Base-by-base conservation (phyloP, 2,113 vertebrate species). In the Marcusenius ussheri region DNA sequence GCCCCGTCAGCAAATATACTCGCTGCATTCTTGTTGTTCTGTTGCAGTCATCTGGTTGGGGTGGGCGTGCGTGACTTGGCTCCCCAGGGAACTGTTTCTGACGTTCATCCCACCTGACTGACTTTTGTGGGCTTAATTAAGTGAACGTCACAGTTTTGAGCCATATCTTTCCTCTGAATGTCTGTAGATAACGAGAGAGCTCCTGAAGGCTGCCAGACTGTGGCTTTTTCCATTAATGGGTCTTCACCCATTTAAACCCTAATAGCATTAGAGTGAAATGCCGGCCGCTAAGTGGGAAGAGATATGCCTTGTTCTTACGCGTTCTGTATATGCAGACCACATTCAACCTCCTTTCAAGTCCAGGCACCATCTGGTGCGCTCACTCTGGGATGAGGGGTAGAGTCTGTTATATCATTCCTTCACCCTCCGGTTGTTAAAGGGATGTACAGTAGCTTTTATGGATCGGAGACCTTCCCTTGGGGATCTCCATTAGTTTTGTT, bases 401-500 rank as follows among this genome's bases (percentile, higher is more conserved):
- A 50, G 3, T 39, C n/a, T 87, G 85, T 87, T 87, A 87, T 53
- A 35, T 51, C 85, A 35, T 86, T 27, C 47, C 85, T 87, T 51
- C 49, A 87, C 49, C 83, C 85, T 35, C 50, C 13, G 27, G 85
- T 53, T 39, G 85, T 87, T 53, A 87, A 11, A 51, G 49, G 31
- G 27, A 35, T 53, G 50, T 39, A 39, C 27, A 53, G 85, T 35
- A 53, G 50, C 49, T 87, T 87, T 87, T 53, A 53, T 35, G 85
- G 85, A 87, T 87, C 27, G 19, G n/a, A 87, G 50, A 87, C 35
- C 85, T 27, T 87, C 85, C 85, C 50, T 53, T 87, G 15, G 50
- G 85, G 85, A n/a, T 53, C 49, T 35, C 50, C 85, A 87, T 87
- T 87, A 87, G 27, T 87, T 87, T 87, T 87, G n/a, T 35, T 51